Conservation (phyloP, 2,888 invertebrate genomes). For the Drosophila lacicola region DNA sequence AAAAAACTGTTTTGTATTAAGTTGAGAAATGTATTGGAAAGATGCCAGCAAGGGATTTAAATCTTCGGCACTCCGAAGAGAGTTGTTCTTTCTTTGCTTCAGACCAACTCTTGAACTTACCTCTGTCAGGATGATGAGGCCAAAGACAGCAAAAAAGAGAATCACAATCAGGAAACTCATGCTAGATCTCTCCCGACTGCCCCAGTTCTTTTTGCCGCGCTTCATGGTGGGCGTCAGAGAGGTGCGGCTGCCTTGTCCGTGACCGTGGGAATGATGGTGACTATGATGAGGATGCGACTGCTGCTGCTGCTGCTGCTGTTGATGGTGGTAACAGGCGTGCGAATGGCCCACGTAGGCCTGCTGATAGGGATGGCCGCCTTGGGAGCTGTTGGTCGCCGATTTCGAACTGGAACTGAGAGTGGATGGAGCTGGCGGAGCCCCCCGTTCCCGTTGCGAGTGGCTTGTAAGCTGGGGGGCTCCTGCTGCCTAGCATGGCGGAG, state of each 20-base stretch:
- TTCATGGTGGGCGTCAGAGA: slow-evolving; percentile 76
- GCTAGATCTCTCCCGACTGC: slow-evolving; percentile 90
- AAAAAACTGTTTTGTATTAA: too few relatives aligned
- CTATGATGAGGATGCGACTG: slow-evolving; percentile 42
- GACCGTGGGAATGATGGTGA: slow-evolving; percentile 48
- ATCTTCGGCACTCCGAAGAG: neutral
- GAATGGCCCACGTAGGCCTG: slow-evolving; percentile 57
- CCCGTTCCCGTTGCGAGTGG: slow-evolving; percentile 80
- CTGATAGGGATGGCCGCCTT: slow-evolving; percentile 56
- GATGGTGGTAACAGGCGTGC: slow-evolving; percentile 65
- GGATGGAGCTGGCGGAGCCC: slow-evolving; percentile 80
- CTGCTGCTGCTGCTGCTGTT: slow-evolving; percentile 65
- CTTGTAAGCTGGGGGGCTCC: slow-evolving; percentile 84
- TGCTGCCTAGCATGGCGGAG: slow-evolving; percentile 78
- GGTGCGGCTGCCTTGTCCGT: slow-evolving; percentile 58
- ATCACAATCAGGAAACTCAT: slow-evolving; percentile 96
- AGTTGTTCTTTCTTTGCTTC: too few relatives aligned
- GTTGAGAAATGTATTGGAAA: too few relatives aligned
- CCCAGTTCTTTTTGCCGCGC: slow-evolving; percentile 85
- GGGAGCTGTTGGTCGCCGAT: slow-evolving; percentile 44
- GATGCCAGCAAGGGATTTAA: neutral
- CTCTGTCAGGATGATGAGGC: slow-evolving; percentile 94
- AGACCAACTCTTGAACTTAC: slow-evolving; percentile 84
- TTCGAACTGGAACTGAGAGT: slow-evolving; percentile 44
- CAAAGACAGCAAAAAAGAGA: slow-evolving; percentile 95